Conservation (phyloP, 2,888 invertebrate genomes). For the Philereme vetulata region DNA sequence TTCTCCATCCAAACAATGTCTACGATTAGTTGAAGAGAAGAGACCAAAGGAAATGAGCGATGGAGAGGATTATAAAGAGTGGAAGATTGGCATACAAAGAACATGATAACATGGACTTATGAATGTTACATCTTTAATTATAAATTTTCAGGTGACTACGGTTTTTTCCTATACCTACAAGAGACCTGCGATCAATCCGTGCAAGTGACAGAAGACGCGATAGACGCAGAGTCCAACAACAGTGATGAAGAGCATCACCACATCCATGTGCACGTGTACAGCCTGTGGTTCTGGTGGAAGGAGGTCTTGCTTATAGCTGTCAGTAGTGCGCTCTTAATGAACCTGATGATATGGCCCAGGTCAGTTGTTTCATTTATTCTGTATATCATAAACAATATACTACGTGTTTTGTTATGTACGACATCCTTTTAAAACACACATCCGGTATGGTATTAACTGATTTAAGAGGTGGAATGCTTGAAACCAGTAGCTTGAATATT, state of each 20-base stretch:
- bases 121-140: too few relatives aligned
- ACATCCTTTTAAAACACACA: too few relatives aligned
- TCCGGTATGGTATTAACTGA: too few relatives aligned
- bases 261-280: conserved; percentile 88
- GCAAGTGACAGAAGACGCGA: conserved; percentile 60
- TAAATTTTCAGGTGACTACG: conserved; percentile 84
- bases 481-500: too few relatives aligned
- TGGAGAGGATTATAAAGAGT: too few relatives aligned
- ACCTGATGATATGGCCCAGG: conserved; percentile 85
- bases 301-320: conserved; percentile 91
- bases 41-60: too few relatives aligned
- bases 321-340: conserved; percentile 88
- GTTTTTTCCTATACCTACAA: conserved; percentile 89
- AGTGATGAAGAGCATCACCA: conserved; percentile 83
- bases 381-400: too few relatives aligned
- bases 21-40: too few relatives aligned
- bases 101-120: too few relatives aligned
- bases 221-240: conserved; percentile 50
- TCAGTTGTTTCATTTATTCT: conserved; percentile 1
- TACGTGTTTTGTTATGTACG: too few relatives aligned
- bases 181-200: conserved; percentile 77
- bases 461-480: neutral
- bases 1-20: conserved; percentile 61
- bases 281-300: conserved; percentile 91
- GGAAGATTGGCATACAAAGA: too few relatives aligned